These are phyloP conservation scores for Pachycephus smyrnensis DNA, from an alignment of 2,888 invertebrate genomes.

Conservation along the genomic window DNA sequence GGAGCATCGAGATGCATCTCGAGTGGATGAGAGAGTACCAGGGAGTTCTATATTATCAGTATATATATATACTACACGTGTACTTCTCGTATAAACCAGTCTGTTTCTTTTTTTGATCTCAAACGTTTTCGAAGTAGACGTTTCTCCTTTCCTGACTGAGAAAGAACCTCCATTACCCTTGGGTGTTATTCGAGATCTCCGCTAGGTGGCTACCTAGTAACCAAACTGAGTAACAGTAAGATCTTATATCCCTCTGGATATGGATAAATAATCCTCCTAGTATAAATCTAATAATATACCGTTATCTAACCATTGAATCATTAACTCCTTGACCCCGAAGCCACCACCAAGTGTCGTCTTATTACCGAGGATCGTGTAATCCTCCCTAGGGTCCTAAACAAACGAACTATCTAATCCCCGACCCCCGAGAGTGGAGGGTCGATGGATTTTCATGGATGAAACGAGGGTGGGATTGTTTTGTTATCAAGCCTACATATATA, in stretches of 20 bases:
- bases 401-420: neutral
- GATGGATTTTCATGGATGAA: neutral
- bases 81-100: no score
- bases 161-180: neutral
- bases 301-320: neutral
- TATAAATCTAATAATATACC: neutral
- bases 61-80: no score
- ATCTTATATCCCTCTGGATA: neutral
- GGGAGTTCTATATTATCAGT: neutral
- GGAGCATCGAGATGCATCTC: neutral
- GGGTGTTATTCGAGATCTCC: neutral
- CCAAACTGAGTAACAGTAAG: neutral
- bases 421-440: neutral
- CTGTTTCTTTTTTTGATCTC: neutral
- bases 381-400: neutral
- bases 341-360: neutral
- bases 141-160: neutral
- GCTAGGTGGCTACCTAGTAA: neutral
- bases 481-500: slow-evolving; percentile 10
- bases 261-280: neutral
- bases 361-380: neutral
- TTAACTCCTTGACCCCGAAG: neutral
- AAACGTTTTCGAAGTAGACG: neutral
- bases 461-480: slow-evolving; percentile 25
- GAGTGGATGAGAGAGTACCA: neutral